Percentiles rank a stretch among this genome's conserved stretches.
Evolutionary conservation across 2,113 vertebrate genomes (phyloP).

Genomic region (Pedionomus torquatus): DNA sequence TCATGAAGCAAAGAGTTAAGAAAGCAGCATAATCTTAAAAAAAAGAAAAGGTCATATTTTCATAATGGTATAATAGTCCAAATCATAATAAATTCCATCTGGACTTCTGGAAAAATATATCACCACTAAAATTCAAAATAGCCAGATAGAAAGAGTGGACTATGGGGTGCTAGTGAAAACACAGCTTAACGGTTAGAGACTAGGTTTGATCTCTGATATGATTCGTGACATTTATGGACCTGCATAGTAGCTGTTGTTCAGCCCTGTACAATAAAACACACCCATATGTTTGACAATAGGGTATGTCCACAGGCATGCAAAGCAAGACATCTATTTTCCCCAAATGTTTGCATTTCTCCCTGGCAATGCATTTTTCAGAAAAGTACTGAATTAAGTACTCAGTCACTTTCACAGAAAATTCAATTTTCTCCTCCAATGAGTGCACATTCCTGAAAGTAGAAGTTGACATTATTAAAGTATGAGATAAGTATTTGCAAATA

Average conservation of each 20-base stretch:
- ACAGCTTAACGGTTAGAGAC: background rate
- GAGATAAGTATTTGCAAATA: background rate
- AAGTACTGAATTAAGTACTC: background rate
- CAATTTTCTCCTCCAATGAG: background rate
- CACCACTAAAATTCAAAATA: conserved; percentile 26
- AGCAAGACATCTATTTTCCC: background rate
- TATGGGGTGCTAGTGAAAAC: conserved; percentile 10
- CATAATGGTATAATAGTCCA: conserved; percentile 19
- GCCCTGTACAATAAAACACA: background rate
- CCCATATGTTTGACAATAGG: background rate
- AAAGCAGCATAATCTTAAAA: background rate
- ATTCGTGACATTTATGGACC: background rate
- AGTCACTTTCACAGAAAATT: background rate
- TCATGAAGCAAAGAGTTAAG: background rate
- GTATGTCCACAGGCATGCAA: background rate
- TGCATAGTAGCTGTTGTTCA: background rate
- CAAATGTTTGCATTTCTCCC: background rate
- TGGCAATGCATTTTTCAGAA: background rate
- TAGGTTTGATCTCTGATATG: background rate
- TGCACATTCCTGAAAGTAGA: background rate
- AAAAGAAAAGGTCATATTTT: conserved; percentile 48
- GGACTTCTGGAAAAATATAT: conserved; percentile 49
- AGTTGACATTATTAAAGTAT: background rate
- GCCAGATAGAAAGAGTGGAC: background rate
- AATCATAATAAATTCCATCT: conserved; percentile 63